Conservation (phyloP, 2,888 invertebrate genomes). For the Smittia sp. region DNA sequence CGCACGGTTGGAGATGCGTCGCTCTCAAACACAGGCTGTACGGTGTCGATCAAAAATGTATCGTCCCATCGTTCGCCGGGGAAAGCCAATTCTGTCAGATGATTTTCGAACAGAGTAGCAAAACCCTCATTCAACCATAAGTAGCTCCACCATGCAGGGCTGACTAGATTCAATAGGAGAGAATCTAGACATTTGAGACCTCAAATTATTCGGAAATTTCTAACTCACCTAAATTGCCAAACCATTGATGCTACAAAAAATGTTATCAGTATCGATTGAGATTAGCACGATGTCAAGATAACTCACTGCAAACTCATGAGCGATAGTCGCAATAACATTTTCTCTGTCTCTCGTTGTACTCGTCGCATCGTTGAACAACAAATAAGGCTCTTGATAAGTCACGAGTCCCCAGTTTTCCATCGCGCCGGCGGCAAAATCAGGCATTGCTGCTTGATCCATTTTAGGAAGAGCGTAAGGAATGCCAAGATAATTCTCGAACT, state of each 20-base stretch:
- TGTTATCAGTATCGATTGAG: not conserved
- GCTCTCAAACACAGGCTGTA: constrained; percentile 68
- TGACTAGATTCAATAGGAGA: constrained; percentile 61
- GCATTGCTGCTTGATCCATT: constrained; percentile 83
- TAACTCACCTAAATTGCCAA: too few relatives aligned
- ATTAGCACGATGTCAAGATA: not conserved
- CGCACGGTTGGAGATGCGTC: constrained; percentile 75
- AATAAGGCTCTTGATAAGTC: constrained; percentile 62
- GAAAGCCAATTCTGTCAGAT: constrained; percentile 57
- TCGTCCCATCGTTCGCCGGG: constrained; percentile 71
- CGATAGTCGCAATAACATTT: constrained; percentile 5
- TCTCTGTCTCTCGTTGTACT: constrained; percentile 14
- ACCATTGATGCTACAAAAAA: constrained; percentile 34
- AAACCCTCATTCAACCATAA: constrained; percentile 67
- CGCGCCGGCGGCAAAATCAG: constrained; percentile 78
- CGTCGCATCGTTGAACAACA: constrained; percentile 9
- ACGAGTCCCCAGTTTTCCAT: constrained; percentile 96
- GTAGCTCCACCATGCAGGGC: constrained; percentile 67
- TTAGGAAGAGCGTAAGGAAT: constrained; percentile 74
- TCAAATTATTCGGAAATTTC: too few relatives aligned
- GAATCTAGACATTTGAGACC: constrained; percentile 63
- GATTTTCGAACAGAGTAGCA: constrained; percentile 68
- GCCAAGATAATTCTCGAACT: constrained; percentile 68
- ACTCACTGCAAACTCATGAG: constrained; percentile 33
- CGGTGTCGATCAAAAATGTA: constrained; percentile 69